Base-by-base conservation (phyloP, 1,140 invertebrate genomes). In the Schlechtendalia chinensis region DNA sequence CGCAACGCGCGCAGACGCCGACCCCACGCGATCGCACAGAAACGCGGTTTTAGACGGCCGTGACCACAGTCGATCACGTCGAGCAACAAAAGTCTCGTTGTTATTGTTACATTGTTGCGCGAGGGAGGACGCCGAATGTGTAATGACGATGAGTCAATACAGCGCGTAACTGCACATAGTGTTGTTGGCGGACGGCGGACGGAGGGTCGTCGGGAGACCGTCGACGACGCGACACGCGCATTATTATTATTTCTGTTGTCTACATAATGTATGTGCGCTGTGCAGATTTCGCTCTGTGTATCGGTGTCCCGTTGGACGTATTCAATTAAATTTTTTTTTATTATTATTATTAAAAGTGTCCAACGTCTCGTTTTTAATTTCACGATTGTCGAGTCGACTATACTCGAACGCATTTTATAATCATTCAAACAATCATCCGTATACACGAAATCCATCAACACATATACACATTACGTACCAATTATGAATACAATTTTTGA, bases 21-120 rank as follows among this genome's bases (percentile, higher is more conserved):
- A 5, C 8, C 14, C 6, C 24, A 59, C 8, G 17, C 5, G 61
- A 19, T 39, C 61, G 61, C 69, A 22, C 24, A 12, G 45, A 1
- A 12, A 32, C 71, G 71, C 16, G 17, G 24, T 59, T 77, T 29
- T 39, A n/a, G 54, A 45, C 54, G 22, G 59, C 54, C 54, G 54
- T 27, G 72, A 77, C 72, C 72, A 59, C n/a, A 24, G 32, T 45
- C 72, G 32, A 75, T 75, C 17, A 58, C 39, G 32, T 22, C 22
- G 14, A 5, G 32, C 14, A 58, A 77, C 72, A 59, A 77, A 77
- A 59, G 54, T 77, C 39, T 59, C 54, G 32, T 75, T 75, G 10
- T 54, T 27, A 61, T 24, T n/a, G 29, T 58, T n/a, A 14, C n/a
- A n/a, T 39, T n/a, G n/a, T n/a, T n/a, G n/a, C n/a, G n/a, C n/a